Percentiles rank a stretch among this genome's conserved stretches.
phyloP scores from a whole-genome alignment of 2,113 vertebrate genomes.

The Psittacara wagleri region DNA sequence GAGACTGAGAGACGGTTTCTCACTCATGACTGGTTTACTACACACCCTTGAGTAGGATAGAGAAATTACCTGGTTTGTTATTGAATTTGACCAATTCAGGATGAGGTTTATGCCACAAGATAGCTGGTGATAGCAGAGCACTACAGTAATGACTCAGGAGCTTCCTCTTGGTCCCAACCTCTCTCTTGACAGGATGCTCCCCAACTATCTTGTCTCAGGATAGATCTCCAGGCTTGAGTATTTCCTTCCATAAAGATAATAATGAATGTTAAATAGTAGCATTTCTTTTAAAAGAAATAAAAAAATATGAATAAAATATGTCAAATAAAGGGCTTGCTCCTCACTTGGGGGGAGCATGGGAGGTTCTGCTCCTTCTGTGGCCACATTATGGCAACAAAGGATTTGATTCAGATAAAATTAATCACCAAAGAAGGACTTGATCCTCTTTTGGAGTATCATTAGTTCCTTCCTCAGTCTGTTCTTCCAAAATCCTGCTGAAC shows the following conservation, averaged over 20 bases:
- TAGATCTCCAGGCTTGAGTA: neutral
- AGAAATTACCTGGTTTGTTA: neutral
- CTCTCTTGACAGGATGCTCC: neutral
- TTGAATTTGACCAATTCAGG: neutral
- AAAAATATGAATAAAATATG: neutral
- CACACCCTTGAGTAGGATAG: neutral
- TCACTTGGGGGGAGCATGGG: neutral
- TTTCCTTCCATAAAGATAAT: neutral
- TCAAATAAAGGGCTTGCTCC: neutral
- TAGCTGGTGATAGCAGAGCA: neutral
- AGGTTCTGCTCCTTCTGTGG: neutral
- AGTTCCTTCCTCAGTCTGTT: slow-evolving; percentile 12
- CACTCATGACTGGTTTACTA: neutral
- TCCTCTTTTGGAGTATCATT: neutral
- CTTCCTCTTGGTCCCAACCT: neutral
- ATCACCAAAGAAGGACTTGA: neutral
- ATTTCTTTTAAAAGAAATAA: neutral
- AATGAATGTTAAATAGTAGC: neutral
- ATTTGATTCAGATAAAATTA: neutral
- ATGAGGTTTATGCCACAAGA: neutral
- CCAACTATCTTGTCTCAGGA: neutral
- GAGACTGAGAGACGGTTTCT: neutral
- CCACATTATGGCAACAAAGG: rapidly evolving
- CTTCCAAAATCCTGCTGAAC: slow-evolving; percentile 31
- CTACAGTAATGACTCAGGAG: neutral